Evolutionary conservation across 1,140 invertebrate genomes (phyloP).

Genomic region (Ceratitis capitata): DNA sequence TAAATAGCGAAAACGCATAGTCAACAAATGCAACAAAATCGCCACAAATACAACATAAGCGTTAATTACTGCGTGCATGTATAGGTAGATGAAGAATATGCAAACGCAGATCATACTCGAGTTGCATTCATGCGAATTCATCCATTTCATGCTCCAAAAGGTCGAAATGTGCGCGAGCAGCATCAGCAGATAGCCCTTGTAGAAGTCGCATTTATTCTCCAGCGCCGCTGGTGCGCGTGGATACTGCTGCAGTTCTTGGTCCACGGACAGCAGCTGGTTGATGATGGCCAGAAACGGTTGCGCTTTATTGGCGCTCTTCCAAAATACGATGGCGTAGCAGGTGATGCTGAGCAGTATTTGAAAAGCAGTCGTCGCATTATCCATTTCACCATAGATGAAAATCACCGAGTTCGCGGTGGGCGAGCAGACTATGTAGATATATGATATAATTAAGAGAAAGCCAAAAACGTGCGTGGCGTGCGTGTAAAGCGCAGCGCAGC

Average conservation of each 20-base stretch:
- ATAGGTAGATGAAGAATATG: background rate
- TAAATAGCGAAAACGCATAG: background rate
- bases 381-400: background rate
- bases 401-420: background rate
- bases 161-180: background rate
- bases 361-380: background rate
- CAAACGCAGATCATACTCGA: background rate
- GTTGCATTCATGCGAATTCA: background rate
- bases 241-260: background rate
- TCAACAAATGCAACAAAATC: background rate
- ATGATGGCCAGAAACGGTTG: background rate
- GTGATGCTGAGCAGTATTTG: background rate
- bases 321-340: background rate
- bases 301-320: background rate
- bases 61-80: background rate
- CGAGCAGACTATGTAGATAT: background rate
- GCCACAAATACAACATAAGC: background rate
- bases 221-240: background rate
- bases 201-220: background rate
- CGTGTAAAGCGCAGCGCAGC: background rate
- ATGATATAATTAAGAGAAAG: background rate
- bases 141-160: background rate
- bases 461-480: background rate
- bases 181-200: background rate
- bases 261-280: background rate